phyloP scores from a whole-genome alignment of 2,888 invertebrate species.

The Drosophila percnosoma region DNA sequence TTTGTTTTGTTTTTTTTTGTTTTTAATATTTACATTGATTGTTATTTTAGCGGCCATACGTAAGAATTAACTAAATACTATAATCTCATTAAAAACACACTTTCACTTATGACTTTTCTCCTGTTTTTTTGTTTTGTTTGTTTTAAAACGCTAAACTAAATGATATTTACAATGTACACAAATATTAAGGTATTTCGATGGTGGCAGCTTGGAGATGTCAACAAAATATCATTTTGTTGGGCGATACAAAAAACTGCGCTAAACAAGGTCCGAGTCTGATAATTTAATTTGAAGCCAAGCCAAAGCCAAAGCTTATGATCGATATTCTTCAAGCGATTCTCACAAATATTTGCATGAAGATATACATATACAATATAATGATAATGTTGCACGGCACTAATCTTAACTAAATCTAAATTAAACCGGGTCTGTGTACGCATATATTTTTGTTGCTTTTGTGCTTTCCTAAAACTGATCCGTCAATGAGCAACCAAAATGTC shows the following conservation, averaged over 20 bases:
- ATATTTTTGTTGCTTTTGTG: conserved; percentile 44
- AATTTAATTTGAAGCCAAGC: conserved; percentile 23
- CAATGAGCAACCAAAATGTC: conserved; percentile 12
- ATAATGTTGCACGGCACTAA: conserved; percentile 73
- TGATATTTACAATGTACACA: conserved; percentile 59
- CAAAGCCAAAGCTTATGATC: conserved; percentile 18
- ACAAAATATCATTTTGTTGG: conserved; percentile 9
- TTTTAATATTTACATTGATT: conserved; percentile 54
- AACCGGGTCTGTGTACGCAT: conserved; percentile 45
- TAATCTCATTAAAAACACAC: conserved; percentile 63
- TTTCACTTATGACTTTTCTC: conserved; percentile 26
- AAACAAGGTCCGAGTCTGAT: conserved; percentile 31
- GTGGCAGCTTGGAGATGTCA: conserved; percentile 59
- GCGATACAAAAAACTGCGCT: conserved; percentile 3
- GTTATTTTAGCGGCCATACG: conserved; percentile 30
- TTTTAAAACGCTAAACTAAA: conserved; percentile 52
- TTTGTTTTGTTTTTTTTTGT: conserved; percentile 11
- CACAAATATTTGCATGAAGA: conserved; percentile 33
- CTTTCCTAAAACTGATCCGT: conserved; percentile 29
- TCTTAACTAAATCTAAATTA: conserved; percentile 66
- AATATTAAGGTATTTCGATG: conserved; percentile 53
- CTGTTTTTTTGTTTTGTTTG: conserved; percentile 15
- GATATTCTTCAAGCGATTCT: conserved; percentile 29
- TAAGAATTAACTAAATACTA: conserved; percentile 57
- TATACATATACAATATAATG: conserved; percentile 49